Evolutionary conservation across 1,140 invertebrate genomes (phyloP), one percentile per base, ranked within the genome.

Genomic region (Plodia interpunctella): DNA sequence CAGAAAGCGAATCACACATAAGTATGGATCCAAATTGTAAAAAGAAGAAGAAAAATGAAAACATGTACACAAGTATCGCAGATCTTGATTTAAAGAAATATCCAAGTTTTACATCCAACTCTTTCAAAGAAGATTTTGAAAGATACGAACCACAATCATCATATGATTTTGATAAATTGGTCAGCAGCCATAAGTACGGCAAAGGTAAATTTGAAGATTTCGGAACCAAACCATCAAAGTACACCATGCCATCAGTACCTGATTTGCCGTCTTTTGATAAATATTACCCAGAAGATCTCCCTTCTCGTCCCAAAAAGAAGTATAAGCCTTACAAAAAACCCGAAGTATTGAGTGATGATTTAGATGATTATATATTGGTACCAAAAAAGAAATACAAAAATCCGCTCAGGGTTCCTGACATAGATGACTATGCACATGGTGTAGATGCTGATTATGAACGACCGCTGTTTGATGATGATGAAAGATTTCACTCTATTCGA

Each of bases 331-430:
- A 74, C 32, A 88, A 82, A 50, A 71, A 68, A 19, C 71, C 73
- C 19, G 78, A 84, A 55, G 55, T 56, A n/a, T 71, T 64, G 19
- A 63, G 49, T 44, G 82, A 85, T 25, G 73, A 88, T 54, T 57
- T 80, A 28, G 80, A 81, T 63, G 84, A 88, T 59, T 86, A 85
- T 59, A 68, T 84, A 59, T 68, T 86, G 52, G 83, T 86, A 15
- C 86, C 83, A 19, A 88, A 88, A 57, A 87, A 78, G 64, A 88
- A 88, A 62, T 65, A 70, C 25, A 88, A 82, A 56, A 82, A 76
- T 59, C 83, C 82, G 1, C 66, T 62, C 8, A 80, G 76, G 53
- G 50, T 66, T 19, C 71, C 68, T 35, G 76, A 79, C 5, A 32
- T 50, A 8, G 83, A 87, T 17, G 86, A 88, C 18, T 81, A 84